These are phyloP conservation scores for Columba guinea DNA, from an alignment of 2,797 vertebrate species.

Conservation along the genomic window DNA sequence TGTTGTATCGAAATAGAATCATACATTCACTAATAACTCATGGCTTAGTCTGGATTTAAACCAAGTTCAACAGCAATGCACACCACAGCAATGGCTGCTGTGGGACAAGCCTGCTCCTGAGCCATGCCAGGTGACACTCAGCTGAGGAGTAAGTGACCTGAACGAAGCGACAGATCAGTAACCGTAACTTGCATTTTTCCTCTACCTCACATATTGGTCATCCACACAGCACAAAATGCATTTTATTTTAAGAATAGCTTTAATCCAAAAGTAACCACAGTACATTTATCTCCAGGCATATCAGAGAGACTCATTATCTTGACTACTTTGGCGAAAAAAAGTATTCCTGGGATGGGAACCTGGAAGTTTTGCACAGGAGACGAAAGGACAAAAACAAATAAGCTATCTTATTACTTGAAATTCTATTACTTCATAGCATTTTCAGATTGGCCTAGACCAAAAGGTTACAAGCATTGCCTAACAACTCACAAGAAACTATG, in stretches of 20 bases:
- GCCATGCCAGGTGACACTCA: neutral
- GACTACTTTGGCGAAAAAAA: neutral
- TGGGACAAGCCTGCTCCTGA: neutral
- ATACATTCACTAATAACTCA: neutral
- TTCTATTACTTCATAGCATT: neutral
- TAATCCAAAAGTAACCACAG: neutral
- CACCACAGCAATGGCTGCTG: neutral
- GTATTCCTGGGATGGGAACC: neutral
- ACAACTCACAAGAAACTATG: neutral
- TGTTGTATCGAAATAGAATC: neutral
- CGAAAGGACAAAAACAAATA: neutral
- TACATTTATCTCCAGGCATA: neutral
- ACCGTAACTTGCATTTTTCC: neutral
- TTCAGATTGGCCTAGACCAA: neutral
- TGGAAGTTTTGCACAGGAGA: neutral
- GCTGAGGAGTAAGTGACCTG: neutral
- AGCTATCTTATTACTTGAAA: neutral
- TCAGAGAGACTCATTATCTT: neutral
- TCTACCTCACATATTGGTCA: neutral
- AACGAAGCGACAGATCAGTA: fast-evolving
- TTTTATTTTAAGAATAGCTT: conserved; percentile 30
- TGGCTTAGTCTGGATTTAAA: neutral
- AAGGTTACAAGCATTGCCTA: neutral
- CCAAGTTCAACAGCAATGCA: neutral
- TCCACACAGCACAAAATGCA: neutral